Evolutionary conservation across 1,140 invertebrate genomes (phyloP).

Genomic region (silkworm (Bombyx mori)): DNA sequence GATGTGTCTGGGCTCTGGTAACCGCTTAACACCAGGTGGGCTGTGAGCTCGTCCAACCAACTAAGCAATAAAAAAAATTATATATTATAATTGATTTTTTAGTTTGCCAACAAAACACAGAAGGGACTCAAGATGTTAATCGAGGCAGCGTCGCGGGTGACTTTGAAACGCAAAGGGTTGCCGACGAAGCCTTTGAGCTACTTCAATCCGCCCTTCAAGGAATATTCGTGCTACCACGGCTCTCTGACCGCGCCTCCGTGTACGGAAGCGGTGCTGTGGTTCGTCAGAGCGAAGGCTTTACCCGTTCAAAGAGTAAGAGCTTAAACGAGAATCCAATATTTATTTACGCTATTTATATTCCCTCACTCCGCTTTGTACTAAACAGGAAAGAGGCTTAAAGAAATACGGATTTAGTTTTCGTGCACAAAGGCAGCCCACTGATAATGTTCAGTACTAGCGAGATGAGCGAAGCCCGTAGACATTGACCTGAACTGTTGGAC

Average conservation of each 20-base stretch:
- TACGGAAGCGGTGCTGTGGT: constrained; percentile 41
- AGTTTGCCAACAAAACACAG: constrained; percentile 25
- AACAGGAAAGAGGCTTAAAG: too few relatives aligned
- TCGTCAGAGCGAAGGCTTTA: constrained; percentile 31
- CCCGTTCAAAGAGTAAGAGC: constrained; percentile 33
- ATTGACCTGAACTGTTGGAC: too few relatives aligned
- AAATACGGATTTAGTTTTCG: too few relatives aligned
- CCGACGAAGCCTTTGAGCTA: constrained; percentile 14
- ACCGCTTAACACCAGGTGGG: too few relatives aligned
- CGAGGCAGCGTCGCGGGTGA: background rate
- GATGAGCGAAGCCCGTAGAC: too few relatives aligned
- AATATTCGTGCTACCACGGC: constrained; percentile 44
- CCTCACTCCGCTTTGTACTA: too few relatives aligned
- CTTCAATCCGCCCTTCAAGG: constrained; percentile 37
- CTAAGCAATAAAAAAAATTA: too few relatives aligned
- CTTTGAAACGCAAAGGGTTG: constrained; percentile 10
- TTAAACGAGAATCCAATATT: background rate
- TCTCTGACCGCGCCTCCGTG: constrained; percentile 47
- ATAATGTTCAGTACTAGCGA: too few relatives aligned
- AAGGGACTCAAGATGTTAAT: constrained; percentile 23
- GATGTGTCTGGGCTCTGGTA: too few relatives aligned
- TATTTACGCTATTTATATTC: too few relatives aligned
- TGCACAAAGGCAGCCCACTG: too few relatives aligned
- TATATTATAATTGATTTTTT: constrained; percentile 1
- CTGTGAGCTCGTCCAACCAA: too few relatives aligned